Evolutionary conservation across 2,888 invertebrate species (phyloP).

Genomic region (Tachina grossa): DNA sequence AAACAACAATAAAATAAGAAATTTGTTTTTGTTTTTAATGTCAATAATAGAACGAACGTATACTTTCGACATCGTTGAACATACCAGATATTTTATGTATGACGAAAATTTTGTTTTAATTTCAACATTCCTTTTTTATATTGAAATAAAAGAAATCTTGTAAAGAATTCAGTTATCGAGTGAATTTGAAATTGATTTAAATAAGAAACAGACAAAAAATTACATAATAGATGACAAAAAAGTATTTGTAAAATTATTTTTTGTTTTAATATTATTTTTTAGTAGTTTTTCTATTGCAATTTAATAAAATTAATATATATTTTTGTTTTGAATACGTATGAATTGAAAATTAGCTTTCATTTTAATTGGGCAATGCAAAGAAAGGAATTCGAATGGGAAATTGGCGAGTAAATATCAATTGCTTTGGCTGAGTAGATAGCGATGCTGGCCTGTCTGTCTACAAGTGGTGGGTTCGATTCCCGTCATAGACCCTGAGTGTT

Average conservation of each 20-base stretch:
- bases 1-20: too few relatives aligned
- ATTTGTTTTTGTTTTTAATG: too few relatives aligned
- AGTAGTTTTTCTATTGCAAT: slow-evolving; percentile 47
- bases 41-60: too few relatives aligned
- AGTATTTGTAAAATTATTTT: slow-evolving; percentile 46
- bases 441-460: too few relatives aligned
- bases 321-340: slow-evolving; percentile 48
- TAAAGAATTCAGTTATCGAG: slow-evolving; percentile 48
- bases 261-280: slow-evolving; percentile 34
- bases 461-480: too few relatives aligned
- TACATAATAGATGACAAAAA: slow-evolving; percentile 29
- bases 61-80: too few relatives aligned
- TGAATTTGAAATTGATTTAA: slow-evolving; percentile 46
- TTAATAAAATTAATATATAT: slow-evolving; percentile 57
- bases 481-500: too few relatives aligned
- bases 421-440: too few relatives aligned
- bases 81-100: slow-evolving; percentile 17
- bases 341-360: background rate
- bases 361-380: background rate
- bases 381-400: too few relatives aligned
- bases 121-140: slow-evolving; percentile 64
- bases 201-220: slow-evolving; percentile 2
- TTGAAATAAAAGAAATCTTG: slow-evolving; percentile 37
- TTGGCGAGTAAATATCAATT: too few relatives aligned
- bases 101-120: slow-evolving; percentile 36